Evolutionary conservation across 1,140 invertebrate genomes (phyloP).

Genomic region (Drosophila setifemur): DNA sequence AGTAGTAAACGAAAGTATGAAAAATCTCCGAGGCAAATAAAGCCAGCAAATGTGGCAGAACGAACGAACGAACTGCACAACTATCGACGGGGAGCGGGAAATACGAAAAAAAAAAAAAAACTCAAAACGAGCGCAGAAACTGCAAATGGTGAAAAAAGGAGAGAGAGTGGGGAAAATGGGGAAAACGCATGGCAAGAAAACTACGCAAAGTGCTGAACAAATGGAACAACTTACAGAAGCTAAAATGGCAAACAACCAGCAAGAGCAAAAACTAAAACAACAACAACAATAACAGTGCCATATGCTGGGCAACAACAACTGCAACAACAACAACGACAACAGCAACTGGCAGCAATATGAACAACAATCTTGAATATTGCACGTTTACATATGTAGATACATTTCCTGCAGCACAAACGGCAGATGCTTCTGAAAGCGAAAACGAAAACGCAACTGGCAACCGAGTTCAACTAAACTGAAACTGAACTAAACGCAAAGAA

Average conservation of each 20-base stretch:
- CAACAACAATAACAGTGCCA: slow-evolving; percentile 1
- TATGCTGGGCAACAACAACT: slow-evolving; percentile 18
- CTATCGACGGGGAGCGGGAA: slow-evolving; percentile 9
- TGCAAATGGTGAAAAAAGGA: slow-evolving; percentile 27
- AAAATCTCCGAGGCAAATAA: slow-evolving; percentile 60
- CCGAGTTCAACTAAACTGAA: slow-evolving; percentile 17
- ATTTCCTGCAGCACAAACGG: slow-evolving; percentile 67
- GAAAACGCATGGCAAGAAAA: slow-evolving; percentile 36
- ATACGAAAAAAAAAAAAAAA: slow-evolving; percentile 19
- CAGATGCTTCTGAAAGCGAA: slow-evolving; percentile 17
- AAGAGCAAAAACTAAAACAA: slow-evolving; percentile 23
- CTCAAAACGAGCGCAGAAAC: slow-evolving; percentile 18
- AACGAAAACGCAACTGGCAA: slow-evolving; percentile 10
- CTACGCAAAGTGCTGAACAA: slow-evolving; percentile 74
- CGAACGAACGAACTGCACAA: slow-evolving; percentile 23
- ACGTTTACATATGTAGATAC: slow-evolving; percentile 77
- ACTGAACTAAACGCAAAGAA: slow-evolving; percentile 26
- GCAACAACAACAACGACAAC: slow-evolving; percentile 23
- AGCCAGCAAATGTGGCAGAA: slow-evolving; percentile 68
- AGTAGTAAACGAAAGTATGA: slow-evolving; percentile 33
- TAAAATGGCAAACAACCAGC: slow-evolving; percentile 71
- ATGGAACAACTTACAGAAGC: slow-evolving; percentile 73
- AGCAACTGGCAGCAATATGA: slow-evolving; percentile 66
- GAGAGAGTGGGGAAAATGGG: background rate
- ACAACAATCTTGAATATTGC: slow-evolving; percentile 79